Conservation (phyloP, 2,113 vertebrate species). For the Lota lota region DNA sequence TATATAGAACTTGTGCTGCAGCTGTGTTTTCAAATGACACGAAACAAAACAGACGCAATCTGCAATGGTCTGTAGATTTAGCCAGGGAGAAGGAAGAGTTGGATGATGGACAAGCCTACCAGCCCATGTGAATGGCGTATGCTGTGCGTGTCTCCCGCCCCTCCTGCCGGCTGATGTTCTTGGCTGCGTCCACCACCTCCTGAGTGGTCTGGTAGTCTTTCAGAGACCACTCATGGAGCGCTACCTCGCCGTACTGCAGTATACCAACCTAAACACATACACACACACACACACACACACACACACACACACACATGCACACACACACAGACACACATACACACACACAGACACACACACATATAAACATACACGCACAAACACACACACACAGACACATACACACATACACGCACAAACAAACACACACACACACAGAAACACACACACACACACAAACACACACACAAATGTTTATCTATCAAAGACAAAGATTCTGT, state of each 20-base stretch:
- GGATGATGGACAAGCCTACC: slow-evolving; percentile 71
- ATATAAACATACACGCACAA: background rate
- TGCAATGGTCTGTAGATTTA: too few species aligned
- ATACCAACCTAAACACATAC: slow-evolving; percentile 80
- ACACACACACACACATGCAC: background rate
- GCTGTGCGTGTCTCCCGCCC: slow-evolving; percentile 91
- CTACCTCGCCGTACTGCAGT: slow-evolving; percentile 88
- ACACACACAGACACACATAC: slow-evolving; percentile 1
- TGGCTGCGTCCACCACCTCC: slow-evolving; percentile 86
- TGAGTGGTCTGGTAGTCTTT: slow-evolving; percentile 82
- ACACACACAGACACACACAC: slow-evolving; percentile 15
- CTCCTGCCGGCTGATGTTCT: slow-evolving; percentile 90
- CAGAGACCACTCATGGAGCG: slow-evolving; percentile 88
- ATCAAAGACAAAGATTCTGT: too few species aligned
- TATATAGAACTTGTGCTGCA: too few species aligned
- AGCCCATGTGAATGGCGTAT: slow-evolving; percentile 82
- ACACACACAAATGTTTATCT: background rate
- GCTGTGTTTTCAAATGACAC: background rate
- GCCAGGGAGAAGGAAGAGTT: too few species aligned
- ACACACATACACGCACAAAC: slow-evolving; percentile 1
- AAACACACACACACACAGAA: background rate
- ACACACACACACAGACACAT: slow-evolving; percentile 5
- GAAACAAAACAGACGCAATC: background rate
- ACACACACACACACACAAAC: background rate
- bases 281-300: slow-evolving; percentile 18